These are phyloP conservation scores for Elmis aenea DNA, from an alignment of 2,888 invertebrate genomes.

Conservation along the genomic window DNA sequence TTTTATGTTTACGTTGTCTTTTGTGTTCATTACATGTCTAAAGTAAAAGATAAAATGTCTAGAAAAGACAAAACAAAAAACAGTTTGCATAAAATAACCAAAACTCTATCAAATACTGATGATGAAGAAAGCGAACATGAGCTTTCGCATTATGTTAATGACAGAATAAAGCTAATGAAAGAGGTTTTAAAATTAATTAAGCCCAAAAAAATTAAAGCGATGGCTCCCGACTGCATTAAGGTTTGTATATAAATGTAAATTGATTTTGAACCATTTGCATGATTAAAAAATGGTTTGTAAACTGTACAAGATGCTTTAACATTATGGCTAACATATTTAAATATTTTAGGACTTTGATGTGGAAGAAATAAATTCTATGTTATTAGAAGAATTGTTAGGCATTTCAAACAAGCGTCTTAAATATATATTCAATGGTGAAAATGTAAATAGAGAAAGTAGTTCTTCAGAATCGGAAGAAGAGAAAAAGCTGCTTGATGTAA, in stretches of 20 bases:
- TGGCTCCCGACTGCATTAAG: constrained; percentile 44
- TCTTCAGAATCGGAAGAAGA: constrained; percentile 40
- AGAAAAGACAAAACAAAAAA: too few relatives aligned
- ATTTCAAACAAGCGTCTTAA: constrained; percentile 45
- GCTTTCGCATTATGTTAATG: constrained; percentile 40
- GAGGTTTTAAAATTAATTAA: constrained; percentile 44
- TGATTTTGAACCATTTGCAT: not conserved
- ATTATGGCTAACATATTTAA: not conserved
- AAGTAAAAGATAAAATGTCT: too few relatives aligned
- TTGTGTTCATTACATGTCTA: too few relatives aligned
- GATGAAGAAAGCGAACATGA: constrained; percentile 41
- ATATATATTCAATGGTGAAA: constrained; percentile 43
- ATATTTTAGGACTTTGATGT: constrained; percentile 37
- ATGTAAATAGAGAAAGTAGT: constrained; percentile 40
- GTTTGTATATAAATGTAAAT: constrained; percentile 26
- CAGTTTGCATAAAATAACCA: too few relatives aligned
- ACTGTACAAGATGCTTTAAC: not conserved
- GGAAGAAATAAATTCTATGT: constrained; percentile 44
- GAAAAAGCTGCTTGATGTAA: constrained; percentile 34
- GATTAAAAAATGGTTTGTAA: not conserved
- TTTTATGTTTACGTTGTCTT: too few relatives aligned
- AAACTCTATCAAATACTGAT: constrained; percentile 33
- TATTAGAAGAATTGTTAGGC: constrained; percentile 45
- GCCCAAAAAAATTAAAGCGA: constrained; percentile 42
- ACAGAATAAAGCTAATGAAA: constrained; percentile 45